Base-by-base conservation (phyloP, 1,140 invertebrate species). In the Hyles vespertilio region DNA sequence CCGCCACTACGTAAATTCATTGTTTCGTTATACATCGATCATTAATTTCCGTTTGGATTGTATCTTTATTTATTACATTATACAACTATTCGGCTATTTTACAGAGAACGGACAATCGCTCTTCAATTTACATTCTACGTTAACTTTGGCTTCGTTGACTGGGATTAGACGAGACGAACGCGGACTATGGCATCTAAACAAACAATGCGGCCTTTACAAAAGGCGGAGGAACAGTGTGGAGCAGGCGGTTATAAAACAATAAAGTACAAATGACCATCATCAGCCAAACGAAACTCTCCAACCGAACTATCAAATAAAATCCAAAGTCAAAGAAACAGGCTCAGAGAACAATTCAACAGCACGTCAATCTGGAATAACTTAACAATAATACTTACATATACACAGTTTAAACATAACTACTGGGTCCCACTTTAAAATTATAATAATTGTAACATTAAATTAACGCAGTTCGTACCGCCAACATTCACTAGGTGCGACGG, bases 371-470 rank as follows among this genome's bases (percentile, higher is more conserved):
- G 82, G 80, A 87, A 81, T 82, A 85, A 86, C 76, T 82, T 84
- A 84, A 74, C 60, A 78, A 64, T 82, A 84, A 81, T 79, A 86
- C 81, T 84, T 83, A 85, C 70, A 80, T 73, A 84, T 82, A 84
- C 71, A 78, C 57, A 61, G 72, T 72, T 70, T 70, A 64, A 73
- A 66, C 80, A 74, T 81, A 84, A 66, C 81, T 86, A 85, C 74
- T 83, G 84, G 84, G 82, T 89, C 86, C 86, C 84, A 67, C 67
- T 63, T 84, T 65, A 71, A 78, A 85, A 77, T 74, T 75, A 81
- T 76, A 81, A 73, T 76, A 76, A 64, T 66, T 72, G 66, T 70
- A 65, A 69, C 51, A 65, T 69, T 63, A 74, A 47, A 72, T 67
- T 74, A 76, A 77, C 55, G 58, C 62, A 71, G 59, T 76, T 79